phyloP scores from a whole-genome alignment of 1,140 invertebrate genomes.

The Popillia japonica region DNA sequence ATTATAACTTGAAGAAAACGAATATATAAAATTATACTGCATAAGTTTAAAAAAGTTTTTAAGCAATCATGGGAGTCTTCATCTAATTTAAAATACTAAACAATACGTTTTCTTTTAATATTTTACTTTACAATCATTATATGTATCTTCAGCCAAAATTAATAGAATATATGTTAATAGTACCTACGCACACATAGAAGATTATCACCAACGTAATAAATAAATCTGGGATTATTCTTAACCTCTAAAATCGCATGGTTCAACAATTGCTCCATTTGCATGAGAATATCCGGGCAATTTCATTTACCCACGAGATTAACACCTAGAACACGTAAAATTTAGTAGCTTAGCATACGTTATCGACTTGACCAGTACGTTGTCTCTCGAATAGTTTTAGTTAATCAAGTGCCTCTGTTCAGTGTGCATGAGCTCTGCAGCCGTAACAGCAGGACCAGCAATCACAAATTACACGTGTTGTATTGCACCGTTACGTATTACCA shows the following conservation, averaged over 20 bases:
- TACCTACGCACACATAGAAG: no score
- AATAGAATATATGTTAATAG: no score
- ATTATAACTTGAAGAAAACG: no score
- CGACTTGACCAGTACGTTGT: constrained; percentile 3
- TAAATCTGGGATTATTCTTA: neutral
- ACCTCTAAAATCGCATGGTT: neutral
- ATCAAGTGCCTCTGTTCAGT: constrained; percentile 1
- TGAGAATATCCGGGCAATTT: neutral
- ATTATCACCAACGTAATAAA: no score
- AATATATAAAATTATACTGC: no score
- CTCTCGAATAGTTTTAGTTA: constrained; percentile 32
- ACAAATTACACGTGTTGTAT: constrained; percentile 15
- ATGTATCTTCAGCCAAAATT: no score
- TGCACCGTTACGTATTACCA: neutral
- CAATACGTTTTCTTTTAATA: no score
- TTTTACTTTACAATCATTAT: no score
- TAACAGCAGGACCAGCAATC: neutral
- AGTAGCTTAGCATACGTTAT: constrained; percentile 10
- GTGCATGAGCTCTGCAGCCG: neutral
- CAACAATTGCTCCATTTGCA: constrained; percentile 12
- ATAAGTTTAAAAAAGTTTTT: no score
- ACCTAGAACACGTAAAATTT: constrained; percentile 32
- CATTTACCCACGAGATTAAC: constrained; percentile 11
- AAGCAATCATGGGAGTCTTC: no score
- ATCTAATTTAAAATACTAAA: no score